Conservation (phyloP, 2,888 invertebrate species). For the Lissocephala sabroskyi region DNA sequence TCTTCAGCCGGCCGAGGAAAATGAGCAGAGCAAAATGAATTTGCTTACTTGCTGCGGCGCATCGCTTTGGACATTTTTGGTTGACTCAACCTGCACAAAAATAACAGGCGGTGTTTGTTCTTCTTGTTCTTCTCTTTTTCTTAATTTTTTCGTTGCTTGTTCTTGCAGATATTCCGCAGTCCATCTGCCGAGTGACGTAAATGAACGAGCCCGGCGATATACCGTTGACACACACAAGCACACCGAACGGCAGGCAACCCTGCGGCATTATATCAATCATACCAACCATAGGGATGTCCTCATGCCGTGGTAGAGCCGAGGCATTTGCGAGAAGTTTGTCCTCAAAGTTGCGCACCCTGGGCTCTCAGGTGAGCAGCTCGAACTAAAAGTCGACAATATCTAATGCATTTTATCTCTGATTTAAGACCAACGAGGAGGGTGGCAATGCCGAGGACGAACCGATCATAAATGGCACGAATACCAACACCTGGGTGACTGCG, state of each 20-base stretch:
- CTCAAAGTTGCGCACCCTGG: slow-evolving; percentile 81
- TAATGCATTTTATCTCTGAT: slow-evolving; percentile 10
- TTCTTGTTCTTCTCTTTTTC: slow-evolving; percentile 14
- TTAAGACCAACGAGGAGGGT: slow-evolving; percentile 62
- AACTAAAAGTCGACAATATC: neutral
- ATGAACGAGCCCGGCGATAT: slow-evolving; percentile 72
- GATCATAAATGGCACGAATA: slow-evolving; percentile 63
- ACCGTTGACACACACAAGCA: slow-evolving; percentile 66
- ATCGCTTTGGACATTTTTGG: slow-evolving; percentile 15
- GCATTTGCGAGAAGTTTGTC: slow-evolving; percentile 86
- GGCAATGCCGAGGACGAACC: slow-evolving; percentile 66
- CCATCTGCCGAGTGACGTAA: slow-evolving; percentile 58
- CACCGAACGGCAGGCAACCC: slow-evolving; percentile 74
- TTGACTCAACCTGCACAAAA: no score
- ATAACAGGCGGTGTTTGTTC: slow-evolving; percentile 20
- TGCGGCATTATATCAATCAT: slow-evolving; percentile 81
- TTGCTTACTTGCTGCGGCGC: slow-evolving; percentile 50
- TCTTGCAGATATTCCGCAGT: slow-evolving; percentile 39
- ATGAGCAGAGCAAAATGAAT: slow-evolving; percentile 23
- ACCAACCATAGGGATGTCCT: slow-evolving; percentile 79
- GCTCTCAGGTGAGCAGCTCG: slow-evolving; percentile 72
- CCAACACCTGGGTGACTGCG: slow-evolving; percentile 70
- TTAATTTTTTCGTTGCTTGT: neutral
- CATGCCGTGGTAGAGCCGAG: slow-evolving; percentile 85
- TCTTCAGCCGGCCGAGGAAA: slow-evolving; percentile 7